Conservation (phyloP, 2,888 invertebrate genomes). For the Temnothorax ravouxi region DNA sequence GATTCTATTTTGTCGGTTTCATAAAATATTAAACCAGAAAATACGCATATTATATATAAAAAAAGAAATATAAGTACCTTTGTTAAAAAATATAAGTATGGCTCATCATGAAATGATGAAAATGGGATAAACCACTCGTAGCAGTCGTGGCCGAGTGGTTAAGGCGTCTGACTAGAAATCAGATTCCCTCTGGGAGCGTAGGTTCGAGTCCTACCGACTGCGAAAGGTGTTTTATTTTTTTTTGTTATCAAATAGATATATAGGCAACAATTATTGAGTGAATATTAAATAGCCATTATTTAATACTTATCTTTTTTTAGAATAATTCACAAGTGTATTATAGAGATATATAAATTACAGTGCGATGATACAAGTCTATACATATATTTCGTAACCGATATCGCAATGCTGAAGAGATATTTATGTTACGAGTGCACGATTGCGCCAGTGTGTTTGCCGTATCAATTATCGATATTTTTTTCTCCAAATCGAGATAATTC, state of each 20-base stretch:
- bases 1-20: not conserved
- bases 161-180: conserved; percentile 96
- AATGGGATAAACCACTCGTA: conserved; percentile 53
- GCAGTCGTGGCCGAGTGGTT: conserved; percentile 96
- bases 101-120: not conserved
- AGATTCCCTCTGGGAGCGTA: conserved; percentile 96
- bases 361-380: not conserved
- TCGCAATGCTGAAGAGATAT: not conserved
- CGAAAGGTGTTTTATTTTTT: conserved; percentile 82
- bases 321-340: not conserved
- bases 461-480: not conserved
- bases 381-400: conserved; percentile 37
- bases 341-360: not conserved
- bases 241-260: not conserved
- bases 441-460: not conserved
- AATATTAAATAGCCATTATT: not conserved
- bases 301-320: not conserved
- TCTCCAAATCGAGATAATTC: conserved; percentile 5
- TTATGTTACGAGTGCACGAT: not conserved
- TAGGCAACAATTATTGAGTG: not conserved
- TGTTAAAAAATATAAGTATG: not conserved
- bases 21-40: not conserved
- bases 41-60: not conserved
- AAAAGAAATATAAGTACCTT: not conserved
- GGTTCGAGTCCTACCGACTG: conserved; percentile 96